Percentiles rank a stretch among this genome's conserved stretches.
phyloP scores from a whole-genome alignment of 2,113 vertebrate species.

The Zapornia atra region DNA sequence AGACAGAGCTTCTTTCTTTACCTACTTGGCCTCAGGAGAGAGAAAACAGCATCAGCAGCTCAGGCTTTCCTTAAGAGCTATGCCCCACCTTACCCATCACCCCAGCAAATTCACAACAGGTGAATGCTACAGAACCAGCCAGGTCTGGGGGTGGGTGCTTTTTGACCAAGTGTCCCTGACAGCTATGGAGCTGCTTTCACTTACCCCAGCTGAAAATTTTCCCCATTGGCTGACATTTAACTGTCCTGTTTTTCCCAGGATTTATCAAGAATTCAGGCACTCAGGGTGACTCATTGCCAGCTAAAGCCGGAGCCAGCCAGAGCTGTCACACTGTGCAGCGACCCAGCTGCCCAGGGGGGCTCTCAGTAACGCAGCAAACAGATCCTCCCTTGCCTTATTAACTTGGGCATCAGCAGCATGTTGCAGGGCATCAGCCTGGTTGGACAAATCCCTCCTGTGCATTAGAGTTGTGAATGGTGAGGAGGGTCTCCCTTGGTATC shows the following conservation, averaged over 20 bases:
- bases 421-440: not conserved
- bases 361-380: not conserved
- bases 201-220: not conserved
- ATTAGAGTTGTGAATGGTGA: not conserved
- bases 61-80: not conserved
- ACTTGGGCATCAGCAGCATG: not conserved
- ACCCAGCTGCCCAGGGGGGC: not conserved
- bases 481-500: not conserved
- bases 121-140: not conserved
- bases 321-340: not conserved
- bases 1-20: not conserved
- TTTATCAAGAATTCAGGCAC: conserved; percentile 21
- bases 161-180: not conserved
- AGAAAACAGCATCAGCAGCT: not conserved
- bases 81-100: not conserved
- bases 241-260: not conserved
- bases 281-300: conserved; percentile 4
- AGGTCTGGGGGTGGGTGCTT: not conserved
- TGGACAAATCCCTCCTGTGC: not conserved
- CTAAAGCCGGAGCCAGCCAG: not conserved
- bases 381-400: not conserved
- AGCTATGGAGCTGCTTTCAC: not conserved
- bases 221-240: conserved; percentile 34
- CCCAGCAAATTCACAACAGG: not conserved
- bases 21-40: not conserved